These are phyloP conservation scores for Mechanitis mazaeus DNA, from an alignment of 2,888 invertebrate species.

Conservation along the genomic window DNA sequence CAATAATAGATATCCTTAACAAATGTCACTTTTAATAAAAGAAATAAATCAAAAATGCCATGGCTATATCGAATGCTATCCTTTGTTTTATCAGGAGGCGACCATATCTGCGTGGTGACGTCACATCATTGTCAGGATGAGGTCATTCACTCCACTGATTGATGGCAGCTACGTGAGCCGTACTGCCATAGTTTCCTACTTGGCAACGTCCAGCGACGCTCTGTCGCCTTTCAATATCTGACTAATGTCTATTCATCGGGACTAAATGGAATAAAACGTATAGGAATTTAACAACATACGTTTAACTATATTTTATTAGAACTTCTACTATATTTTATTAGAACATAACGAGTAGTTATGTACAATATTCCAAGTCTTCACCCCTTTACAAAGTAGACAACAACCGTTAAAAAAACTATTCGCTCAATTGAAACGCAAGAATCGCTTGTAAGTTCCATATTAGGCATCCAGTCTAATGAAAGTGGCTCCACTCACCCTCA, in stretches of 20 bases:
- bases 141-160: slow-evolving; percentile 62
- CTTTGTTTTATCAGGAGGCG: slow-evolving; percentile 6
- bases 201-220: slow-evolving; percentile 28
- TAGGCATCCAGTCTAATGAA: slow-evolving; percentile 29
- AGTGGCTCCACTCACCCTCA: slow-evolving; percentile 23
- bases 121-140: slow-evolving; percentile 44
- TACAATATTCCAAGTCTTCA: slow-evolving; percentile 17
- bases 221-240: slow-evolving; percentile 17
- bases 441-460: slow-evolving; percentile 26
- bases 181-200: slow-evolving; percentile 35
- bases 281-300: background rate
- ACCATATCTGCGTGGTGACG: slow-evolving; percentile 33
- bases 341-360: background rate
- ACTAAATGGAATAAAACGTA: slow-evolving; percentile 4
- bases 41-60: background rate
- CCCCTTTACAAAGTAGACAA: slow-evolving; percentile 21
- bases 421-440: slow-evolving; percentile 31
- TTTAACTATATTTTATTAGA: too few species aligned
- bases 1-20: background rate
- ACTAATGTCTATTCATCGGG: slow-evolving; percentile 6
- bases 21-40: background rate
- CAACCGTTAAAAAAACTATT: slow-evolving; percentile 20
- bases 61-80: background rate
- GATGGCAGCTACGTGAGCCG: slow-evolving; percentile 47
- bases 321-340: background rate